Evolutionary conservation across 1,140 invertebrate genomes (phyloP).

Genomic region (Rhagoletis pomonella): DNA sequence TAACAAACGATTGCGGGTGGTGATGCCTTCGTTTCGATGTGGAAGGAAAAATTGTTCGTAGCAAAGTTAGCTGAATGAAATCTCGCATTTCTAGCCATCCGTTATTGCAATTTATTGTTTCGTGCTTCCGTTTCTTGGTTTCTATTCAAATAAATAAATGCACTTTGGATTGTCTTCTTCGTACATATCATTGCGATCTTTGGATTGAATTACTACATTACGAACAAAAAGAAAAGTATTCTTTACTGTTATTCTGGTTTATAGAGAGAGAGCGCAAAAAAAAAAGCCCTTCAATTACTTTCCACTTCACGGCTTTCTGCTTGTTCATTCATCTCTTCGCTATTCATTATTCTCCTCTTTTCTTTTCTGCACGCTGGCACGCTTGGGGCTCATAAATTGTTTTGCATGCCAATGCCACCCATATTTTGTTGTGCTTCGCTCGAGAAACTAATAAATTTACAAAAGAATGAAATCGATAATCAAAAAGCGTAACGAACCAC

Average conservation of each 20-base stretch:
- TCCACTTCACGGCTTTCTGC: conserved; percentile 52
- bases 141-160: neutral
- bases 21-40: too few relatives aligned
- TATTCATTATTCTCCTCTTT: neutral
- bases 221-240: conserved; percentile 7
- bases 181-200: neutral
- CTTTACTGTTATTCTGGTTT: conserved; percentile 26
- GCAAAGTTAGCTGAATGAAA: too few relatives aligned
- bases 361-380: neutral
- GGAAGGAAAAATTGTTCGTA: too few relatives aligned
- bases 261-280: neutral
- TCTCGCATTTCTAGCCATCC: neutral
- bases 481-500: conserved; percentile 53
- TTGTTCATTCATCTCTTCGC: conserved; percentile 21
- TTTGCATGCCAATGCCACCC: conserved; percentile 39
- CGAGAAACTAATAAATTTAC: conserved; percentile 43
- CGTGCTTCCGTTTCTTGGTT: conserved; percentile 6
- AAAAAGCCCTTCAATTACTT: conserved; percentile 49
- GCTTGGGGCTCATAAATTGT: conserved; percentile 4
- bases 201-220: neutral
- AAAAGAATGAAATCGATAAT: conserved; percentile 56
- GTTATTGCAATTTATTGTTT: conserved; percentile 30
- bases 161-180: neutral
- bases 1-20: too few relatives aligned
- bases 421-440: conserved; percentile 35